Evolutionary conservation across 1,140 invertebrate genomes (phyloP).

Genomic region (Caenorhabditis remanei): DNA sequence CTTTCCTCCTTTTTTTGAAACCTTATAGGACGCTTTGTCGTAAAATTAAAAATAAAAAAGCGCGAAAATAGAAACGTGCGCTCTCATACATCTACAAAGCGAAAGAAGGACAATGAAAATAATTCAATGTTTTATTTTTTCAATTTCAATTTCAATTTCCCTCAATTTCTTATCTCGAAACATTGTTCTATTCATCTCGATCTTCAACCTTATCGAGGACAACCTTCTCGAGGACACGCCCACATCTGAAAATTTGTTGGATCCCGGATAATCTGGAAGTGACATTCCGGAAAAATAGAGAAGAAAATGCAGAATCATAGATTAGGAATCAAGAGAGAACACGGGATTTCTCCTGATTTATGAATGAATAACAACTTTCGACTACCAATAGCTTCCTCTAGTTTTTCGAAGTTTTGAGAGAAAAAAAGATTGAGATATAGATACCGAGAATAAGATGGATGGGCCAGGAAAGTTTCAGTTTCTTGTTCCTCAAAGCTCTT

Average conservation of each 20-base stretch:
- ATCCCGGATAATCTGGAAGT: background rate
- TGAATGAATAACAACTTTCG: background rate
- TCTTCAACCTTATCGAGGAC: conserved; percentile 3
- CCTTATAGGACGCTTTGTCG: background rate
- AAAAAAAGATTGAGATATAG: background rate
- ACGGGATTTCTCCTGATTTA: background rate
- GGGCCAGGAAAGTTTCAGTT: background rate
- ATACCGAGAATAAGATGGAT: background rate
- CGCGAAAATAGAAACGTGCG: background rate
- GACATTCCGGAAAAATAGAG: background rate
- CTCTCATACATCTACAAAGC: background rate
- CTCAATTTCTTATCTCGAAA: background rate
- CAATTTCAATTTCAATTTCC: conserved; percentile 2
- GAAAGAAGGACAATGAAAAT: background rate
- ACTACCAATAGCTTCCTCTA: background rate
- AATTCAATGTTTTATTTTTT: background rate
- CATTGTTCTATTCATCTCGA: background rate
- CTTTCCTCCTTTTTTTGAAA: background rate
- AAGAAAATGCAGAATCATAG: conserved; percentile 2
- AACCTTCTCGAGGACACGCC: background rate
- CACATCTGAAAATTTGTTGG: too few relatives aligned
- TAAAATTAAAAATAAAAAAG: conserved; percentile 15
- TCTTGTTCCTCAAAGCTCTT: too few relatives aligned
- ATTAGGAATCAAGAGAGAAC: conserved; percentile 17
- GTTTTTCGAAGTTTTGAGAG: background rate